Evolutionary conservation across 2,888 invertebrate species (phyloP), one percentile per base, ranked within the genome.

Genomic region (Acronicta psi): DNA sequence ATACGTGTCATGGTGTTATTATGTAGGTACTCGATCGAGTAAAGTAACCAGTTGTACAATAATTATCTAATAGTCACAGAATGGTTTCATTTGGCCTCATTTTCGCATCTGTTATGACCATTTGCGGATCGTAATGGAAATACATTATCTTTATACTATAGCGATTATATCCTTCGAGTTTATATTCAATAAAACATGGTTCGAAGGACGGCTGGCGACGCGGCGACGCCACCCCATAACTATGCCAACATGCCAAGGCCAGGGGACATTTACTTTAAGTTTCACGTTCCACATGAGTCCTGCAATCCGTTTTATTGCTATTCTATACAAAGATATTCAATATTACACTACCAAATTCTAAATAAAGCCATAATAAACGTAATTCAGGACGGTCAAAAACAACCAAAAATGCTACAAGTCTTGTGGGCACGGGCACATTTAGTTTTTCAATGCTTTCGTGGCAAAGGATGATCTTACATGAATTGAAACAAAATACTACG

Each of bases 171-270:
- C 60, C 64, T 64, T 54, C 53, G 56, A 59, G 44, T 67, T 60
- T 38, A 46, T 59, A 46, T 60, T 55, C 41, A 36, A 31, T 45
- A 31, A 52, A 46, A 53, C 59, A 53, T 20, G 42, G 9, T 60
- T 37, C 44, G 74, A 72, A 75, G 76, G 76, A 76, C 76, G 43
- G 58, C 20, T 45, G 34, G 50, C 76, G 75, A 57, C 70, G 34
- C 23, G 2, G 41, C 60, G 81, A 68, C 82, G 80, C 79, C 75
- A 72, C 61, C 63, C 68, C 73, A 73, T 68, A 84, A 80, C 68
- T 75, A 79, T 85, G 86, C 86, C 82, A 88, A 77, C 78, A 83
- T 85, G 87, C 86, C 89, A 88, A 87, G 90, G 88, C 72, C 81
- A 66, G 65, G 64, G 67, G 62, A 68, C 78, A 81, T 86, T 85